Evolutionary conservation across 2,113 vertebrate species (phyloP).

Genomic region (Ranitomeya variabilis): DNA sequence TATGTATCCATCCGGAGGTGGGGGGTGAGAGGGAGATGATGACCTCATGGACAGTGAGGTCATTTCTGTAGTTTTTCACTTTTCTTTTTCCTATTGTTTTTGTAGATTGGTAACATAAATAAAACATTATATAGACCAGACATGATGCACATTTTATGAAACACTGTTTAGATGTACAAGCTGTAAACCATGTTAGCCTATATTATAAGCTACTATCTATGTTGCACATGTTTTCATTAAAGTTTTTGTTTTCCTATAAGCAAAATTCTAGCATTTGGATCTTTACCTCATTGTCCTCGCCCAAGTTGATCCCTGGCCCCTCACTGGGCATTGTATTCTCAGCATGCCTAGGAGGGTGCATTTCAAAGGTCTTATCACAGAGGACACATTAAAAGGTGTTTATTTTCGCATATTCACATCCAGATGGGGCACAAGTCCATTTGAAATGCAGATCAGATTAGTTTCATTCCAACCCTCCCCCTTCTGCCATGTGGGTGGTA

Average conservation of each 20-base stretch:
- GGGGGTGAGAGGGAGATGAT: not conserved
- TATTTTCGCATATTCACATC: constrained; percentile 75
- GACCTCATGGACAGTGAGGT: not conserved
- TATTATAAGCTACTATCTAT: not conserved
- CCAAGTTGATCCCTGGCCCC: constrained; percentile 67
- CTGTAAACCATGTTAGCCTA: not conserved
- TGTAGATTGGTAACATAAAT: not conserved
- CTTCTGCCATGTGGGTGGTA: constrained; percentile 65
- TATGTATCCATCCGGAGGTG: not conserved
- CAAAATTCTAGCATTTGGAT: not conserved
- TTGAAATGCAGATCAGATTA: constrained; percentile 73
- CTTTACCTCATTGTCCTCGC: constrained; percentile 10
- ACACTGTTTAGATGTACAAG: not conserved
- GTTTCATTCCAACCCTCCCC: constrained; percentile 72
- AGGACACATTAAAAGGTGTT: constrained; percentile 77
- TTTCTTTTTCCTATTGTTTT: not conserved
- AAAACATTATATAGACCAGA: not conserved
- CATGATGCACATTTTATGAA: not conserved
- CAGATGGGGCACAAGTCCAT: constrained; percentile 68
- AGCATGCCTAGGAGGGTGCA: constrained; percentile 66
- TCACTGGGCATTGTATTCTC: constrained; percentile 59
- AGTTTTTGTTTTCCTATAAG: not conserved
- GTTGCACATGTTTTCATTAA: not conserved
- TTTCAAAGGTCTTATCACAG: constrained; percentile 74
- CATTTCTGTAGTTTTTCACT: not conserved